phyloP scores from a whole-genome alignment of 2,113 vertebrate species.

The Chelonoidis abingdonii region DNA sequence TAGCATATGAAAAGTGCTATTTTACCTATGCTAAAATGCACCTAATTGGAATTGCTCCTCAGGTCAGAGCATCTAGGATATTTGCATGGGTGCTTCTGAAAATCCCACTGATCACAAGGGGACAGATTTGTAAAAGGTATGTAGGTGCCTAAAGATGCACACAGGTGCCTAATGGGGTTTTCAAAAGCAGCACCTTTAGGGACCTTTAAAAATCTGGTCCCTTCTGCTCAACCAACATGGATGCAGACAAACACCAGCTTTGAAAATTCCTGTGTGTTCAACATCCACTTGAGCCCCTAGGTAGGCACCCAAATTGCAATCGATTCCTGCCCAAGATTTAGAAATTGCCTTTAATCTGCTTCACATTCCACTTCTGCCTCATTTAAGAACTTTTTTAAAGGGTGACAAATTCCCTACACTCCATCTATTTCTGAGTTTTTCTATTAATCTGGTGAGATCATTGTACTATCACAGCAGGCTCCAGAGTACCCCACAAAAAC shows the following conservation, averaged over 20 bases:
- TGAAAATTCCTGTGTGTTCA: neutral
- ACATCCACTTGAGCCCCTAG: neutral
- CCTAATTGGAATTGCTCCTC: neutral
- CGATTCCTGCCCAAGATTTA: neutral
- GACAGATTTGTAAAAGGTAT: neutral
- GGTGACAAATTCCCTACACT: neutral
- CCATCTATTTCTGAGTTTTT: neutral
- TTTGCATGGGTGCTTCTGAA: neutral
- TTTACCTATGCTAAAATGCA: neutral
- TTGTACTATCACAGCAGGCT: neutral
- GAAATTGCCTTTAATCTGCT: neutral
- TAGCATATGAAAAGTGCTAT: neutral
- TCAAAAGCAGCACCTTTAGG: too few species aligned
- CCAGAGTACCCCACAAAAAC: neutral
- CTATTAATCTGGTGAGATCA: neutral
- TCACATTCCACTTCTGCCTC: neutral
- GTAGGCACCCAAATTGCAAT: neutral
- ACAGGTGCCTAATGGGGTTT: neutral
- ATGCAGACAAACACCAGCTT: neutral
- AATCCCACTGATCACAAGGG: neutral
- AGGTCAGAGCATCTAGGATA: neutral
- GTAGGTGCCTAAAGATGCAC: neutral
- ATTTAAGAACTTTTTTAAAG: neutral
- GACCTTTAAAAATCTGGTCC: neutral
- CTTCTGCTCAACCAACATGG: neutral